These are phyloP conservation scores for Dilophus febrilis DNA, from an alignment of 2,888 invertebrate genomes.

Conservation along the genomic window DNA sequence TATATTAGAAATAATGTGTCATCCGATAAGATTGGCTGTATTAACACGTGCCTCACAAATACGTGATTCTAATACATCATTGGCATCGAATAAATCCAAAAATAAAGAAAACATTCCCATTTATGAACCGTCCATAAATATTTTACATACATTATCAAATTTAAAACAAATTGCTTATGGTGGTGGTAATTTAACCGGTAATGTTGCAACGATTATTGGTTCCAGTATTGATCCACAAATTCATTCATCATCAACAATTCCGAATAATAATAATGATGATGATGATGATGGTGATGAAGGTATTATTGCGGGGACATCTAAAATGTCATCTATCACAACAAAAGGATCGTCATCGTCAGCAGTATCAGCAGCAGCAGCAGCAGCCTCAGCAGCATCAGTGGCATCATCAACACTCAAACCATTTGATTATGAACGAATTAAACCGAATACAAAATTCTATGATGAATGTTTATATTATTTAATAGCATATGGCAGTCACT, in stretches of 20 bases:
- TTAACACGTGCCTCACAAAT: constrained; percentile 23
- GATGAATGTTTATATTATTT: constrained; percentile 73
- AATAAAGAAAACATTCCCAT: constrained; percentile 35
- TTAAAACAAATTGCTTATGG: constrained; percentile 38
- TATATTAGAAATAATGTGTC: constrained; percentile 45
- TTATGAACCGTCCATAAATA: constrained; percentile 40
- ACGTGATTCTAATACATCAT: constrained; percentile 23
- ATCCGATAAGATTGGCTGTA: constrained; percentile 23
- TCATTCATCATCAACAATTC: too few species aligned
- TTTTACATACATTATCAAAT: constrained; percentile 40
- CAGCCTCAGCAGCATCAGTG: too few species aligned
- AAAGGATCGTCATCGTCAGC: too few species aligned
- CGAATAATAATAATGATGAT: constrained; percentile 23
- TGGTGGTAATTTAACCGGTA: constrained; percentile 9
- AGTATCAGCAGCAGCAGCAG: too few species aligned
- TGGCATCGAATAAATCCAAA: constrained; percentile 22
- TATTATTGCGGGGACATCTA: too few species aligned
- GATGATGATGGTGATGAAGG: too few species aligned
- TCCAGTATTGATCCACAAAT: too few species aligned
- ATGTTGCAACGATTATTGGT: neutral
- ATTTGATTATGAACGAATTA: constrained; percentile 25
- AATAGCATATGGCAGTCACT: constrained; percentile 58
- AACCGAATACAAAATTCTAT: constrained; percentile 40
- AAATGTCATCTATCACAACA: too few species aligned
- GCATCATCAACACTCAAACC: constrained; percentile 18